Evolutionary conservation across 1,140 invertebrate species (phyloP).

Genomic region (Bradynema listronoti): DNA sequence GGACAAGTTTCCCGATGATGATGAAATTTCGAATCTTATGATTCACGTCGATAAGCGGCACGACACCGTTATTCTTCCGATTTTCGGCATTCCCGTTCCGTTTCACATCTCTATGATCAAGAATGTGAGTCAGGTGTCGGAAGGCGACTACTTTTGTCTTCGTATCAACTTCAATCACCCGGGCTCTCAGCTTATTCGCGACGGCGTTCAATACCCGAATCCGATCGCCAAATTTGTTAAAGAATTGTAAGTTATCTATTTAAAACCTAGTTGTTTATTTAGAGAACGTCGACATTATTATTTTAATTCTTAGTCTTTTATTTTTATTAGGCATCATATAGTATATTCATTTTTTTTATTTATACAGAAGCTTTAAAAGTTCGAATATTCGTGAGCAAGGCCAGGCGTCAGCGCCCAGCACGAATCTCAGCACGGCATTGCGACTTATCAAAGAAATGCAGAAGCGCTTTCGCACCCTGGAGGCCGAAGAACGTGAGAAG

Average conservation of each 20-base stretch:
- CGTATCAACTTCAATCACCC: slow-evolving; percentile 98
- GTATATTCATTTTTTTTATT: slow-evolving; percentile 11
- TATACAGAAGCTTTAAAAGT: slow-evolving; percentile 83
- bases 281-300: too few relatives aligned
- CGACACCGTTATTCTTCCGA: slow-evolving; percentile 70
- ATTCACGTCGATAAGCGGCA: slow-evolving; percentile 75
- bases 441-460: slow-evolving; percentile 97
- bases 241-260: slow-evolving; percentile 73
- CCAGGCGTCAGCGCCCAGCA: slow-evolving; percentile 84
- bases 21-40: slow-evolving; percentile 85
- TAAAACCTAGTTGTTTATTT: too few relatives aligned
- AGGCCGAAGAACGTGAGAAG: slow-evolving; percentile 95
- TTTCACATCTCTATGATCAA: slow-evolving; percentile 99
- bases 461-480: slow-evolving; percentile 93
- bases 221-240: slow-evolving; percentile 94
- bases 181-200: slow-evolving; percentile 79
- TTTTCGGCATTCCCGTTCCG: slow-evolving; percentile 88
- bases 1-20: slow-evolving; percentile 87
- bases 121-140: slow-evolving; percentile 58
- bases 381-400: slow-evolving; percentile 95
- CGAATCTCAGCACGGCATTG: slow-evolving; percentile 91
- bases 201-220: slow-evolving; percentile 81
- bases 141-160: slow-evolving; percentile 97
- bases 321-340: neutral
- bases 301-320: neutral